Evolutionary conservation across 1,140 invertebrate genomes (phyloP).

Genomic region (Heliconius hermathena): DNA sequence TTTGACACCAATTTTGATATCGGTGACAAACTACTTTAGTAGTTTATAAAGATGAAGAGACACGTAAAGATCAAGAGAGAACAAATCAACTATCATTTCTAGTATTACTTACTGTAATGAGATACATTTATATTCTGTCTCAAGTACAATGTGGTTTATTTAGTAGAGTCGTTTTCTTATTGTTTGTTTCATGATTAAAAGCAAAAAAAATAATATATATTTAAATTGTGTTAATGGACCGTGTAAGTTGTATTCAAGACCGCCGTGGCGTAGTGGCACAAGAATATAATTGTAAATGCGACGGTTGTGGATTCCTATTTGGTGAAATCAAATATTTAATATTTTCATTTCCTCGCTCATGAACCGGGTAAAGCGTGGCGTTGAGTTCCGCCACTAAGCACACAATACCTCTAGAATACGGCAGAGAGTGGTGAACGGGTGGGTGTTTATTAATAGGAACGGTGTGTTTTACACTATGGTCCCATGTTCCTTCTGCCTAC

Average conservation of each 20-base stretch:
- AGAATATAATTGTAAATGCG: too few relatives aligned
- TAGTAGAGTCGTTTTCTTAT: background rate
- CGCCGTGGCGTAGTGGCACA: too few relatives aligned
- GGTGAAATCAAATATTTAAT: too few relatives aligned
- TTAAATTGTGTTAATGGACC: background rate
- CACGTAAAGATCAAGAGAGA: background rate
- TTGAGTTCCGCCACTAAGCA: too few relatives aligned
- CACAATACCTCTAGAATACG: too few relatives aligned
- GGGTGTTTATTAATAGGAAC: too few relatives aligned
- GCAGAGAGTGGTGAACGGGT: too few relatives aligned
- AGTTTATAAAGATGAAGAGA: background rate
- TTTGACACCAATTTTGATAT: background rate
- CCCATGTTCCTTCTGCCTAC: too few relatives aligned
- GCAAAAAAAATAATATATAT: conserved; percentile 20
- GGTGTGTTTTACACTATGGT: too few relatives aligned
- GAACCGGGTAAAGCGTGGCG: too few relatives aligned
- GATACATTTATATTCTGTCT: background rate
- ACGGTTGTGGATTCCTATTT: too few relatives aligned
- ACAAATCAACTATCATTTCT: background rate
- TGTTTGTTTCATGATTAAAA: conserved; percentile 29
- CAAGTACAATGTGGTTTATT: conserved; percentile 5
- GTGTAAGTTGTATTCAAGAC: background rate
- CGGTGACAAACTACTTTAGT: background rate
- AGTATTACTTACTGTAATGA: background rate
- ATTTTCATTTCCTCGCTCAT: too few relatives aligned